Percentiles rank a stretch among this genome's conserved stretches.
These are phyloP conservation scores for Trigoniulus corallinus DNA, from an alignment of 1,140 invertebrate species.

Conservation along the genomic window DNA sequence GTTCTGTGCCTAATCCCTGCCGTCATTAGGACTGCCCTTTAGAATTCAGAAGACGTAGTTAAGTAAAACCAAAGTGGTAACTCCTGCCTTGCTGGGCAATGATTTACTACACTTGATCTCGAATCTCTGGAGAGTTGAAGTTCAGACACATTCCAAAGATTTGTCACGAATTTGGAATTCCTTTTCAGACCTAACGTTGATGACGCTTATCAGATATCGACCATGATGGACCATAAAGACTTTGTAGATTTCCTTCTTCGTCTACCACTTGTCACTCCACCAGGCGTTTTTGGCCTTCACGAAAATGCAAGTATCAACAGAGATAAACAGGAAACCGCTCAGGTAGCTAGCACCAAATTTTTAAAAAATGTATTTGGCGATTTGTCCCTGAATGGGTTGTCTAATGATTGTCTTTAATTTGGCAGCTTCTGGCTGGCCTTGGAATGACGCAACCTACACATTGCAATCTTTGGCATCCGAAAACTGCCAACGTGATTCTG, in stretches of 20 bases:
- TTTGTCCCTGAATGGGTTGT: not conserved
- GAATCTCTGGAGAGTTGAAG: too few relatives aligned
- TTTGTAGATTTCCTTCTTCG: conserved; percentile 58
- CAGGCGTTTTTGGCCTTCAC: conserved; percentile 83
- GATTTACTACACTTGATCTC: too few relatives aligned
- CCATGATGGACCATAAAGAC: conserved; percentile 34
- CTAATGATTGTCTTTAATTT: not conserved
- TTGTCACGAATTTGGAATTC: not conserved
- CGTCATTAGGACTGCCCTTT: too few relatives aligned
- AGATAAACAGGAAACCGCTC: conserved; percentile 39
- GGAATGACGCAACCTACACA: not conserved
- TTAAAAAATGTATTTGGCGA: not conserved
- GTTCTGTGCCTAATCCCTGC: too few relatives aligned
- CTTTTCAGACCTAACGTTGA: not conserved
- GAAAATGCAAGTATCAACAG: conserved; percentile 88
- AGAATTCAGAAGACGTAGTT: too few relatives aligned
- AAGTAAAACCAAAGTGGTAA: too few relatives aligned
- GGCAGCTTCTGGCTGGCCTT: not conserved
- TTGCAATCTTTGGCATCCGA: not conserved
- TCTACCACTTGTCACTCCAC: conserved; percentile 60
- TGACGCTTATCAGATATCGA: not conserved
- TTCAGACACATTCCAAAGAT: too few relatives aligned
- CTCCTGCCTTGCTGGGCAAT: too few relatives aligned
- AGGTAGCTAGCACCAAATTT: not conserved
- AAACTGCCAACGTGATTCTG: not conserved